Evolutionary conservation across 2,113 vertebrate genomes (phyloP).

Genomic region (Ageneiosus marmoratus): DNA sequence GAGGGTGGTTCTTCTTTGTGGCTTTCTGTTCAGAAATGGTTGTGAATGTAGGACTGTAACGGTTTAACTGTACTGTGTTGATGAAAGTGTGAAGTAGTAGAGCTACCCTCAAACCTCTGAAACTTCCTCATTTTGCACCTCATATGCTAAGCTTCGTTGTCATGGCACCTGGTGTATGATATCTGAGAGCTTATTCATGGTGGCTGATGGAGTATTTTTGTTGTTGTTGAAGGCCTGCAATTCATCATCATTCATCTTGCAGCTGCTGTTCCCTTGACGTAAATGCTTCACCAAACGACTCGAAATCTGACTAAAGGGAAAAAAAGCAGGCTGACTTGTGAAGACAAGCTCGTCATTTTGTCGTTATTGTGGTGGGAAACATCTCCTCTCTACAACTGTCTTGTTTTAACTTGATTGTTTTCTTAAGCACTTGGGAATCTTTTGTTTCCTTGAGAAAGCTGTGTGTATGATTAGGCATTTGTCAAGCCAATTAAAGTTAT

Average conservation of each 20-base stretch:
- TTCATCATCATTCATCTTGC: slow-evolving; percentile 25
- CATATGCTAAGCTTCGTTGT: background rate
- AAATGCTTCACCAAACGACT: background rate
- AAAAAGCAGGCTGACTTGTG: background rate
- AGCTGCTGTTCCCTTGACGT: background rate
- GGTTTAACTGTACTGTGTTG: background rate
- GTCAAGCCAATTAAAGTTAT: background rate
- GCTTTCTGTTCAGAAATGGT: background rate
- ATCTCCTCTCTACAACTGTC: background rate
- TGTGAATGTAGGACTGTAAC: background rate
- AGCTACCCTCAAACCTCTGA: background rate
- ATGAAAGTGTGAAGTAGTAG: background rate
- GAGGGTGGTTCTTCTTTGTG: background rate
- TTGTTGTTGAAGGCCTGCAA: slow-evolving; percentile 12
- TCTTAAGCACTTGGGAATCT: background rate
- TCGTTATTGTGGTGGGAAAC: background rate
- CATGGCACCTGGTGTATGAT: slow-evolving; percentile 20
- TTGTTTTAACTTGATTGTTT: background rate
- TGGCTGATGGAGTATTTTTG: background rate
- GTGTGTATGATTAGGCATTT: background rate
- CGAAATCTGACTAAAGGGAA: background rate
- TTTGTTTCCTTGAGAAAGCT: background rate
- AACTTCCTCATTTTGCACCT: background rate
- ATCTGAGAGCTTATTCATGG: background rate
- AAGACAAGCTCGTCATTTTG: background rate